These are phyloP conservation scores for Phalacrocorax brasilianus DNA, from an alignment of 2,113 vertebrate genomes.

Conservation along the genomic window DNA sequence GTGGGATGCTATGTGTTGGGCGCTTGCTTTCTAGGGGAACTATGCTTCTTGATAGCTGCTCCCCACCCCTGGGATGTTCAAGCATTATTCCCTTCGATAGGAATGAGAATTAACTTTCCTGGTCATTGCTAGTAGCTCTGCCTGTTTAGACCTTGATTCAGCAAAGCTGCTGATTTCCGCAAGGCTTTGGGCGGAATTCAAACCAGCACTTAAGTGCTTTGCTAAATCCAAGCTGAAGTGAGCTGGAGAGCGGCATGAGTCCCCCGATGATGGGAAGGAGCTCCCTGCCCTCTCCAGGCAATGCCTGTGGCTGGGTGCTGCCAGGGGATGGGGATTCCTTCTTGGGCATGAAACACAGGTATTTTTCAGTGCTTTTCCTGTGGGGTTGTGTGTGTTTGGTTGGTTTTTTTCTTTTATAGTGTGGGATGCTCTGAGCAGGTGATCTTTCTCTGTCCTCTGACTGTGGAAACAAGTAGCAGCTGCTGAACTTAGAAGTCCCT, in stretches of 20 bases:
- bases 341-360: not conserved
- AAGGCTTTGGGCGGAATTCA: not conserved
- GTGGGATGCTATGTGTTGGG: not conserved
- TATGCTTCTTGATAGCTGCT: not conserved
- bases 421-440: not conserved
- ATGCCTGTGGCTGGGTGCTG: not conserved
- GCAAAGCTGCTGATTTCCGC: constrained; percentile 15
- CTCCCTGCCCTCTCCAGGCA: not conserved
- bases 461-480: not conserved
- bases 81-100: not conserved
- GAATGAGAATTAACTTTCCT: not conserved
- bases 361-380: not conserved
- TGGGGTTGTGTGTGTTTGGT: not conserved
- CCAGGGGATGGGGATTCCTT: not conserved
- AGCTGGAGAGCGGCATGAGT: not conserved
- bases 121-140: not conserved
- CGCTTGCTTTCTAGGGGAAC: not conserved
- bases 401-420: no score
- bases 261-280: not conserved
- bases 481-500: not conserved
- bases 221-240: not conserved
- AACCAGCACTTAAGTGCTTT: not conserved
- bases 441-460: not conserved
- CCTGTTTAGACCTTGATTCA: not conserved
- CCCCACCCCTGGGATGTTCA: not conserved